These are phyloP conservation scores for Pachliopta kotzebuea DNA, from an alignment of 2,888 invertebrate species.

Conservation along the genomic window DNA sequence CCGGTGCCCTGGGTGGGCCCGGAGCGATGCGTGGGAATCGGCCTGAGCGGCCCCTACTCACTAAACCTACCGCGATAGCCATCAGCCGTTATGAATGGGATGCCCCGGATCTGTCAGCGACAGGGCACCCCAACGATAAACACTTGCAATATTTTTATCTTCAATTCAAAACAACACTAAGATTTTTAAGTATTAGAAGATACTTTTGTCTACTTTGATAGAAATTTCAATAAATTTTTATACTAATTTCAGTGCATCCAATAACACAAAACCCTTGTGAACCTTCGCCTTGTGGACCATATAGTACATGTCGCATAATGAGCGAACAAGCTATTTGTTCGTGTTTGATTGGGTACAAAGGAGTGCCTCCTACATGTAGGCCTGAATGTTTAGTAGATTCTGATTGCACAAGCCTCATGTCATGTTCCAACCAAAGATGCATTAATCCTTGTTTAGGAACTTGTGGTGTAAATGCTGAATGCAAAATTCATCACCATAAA, in stretches of 20 bases:
- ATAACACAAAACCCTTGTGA: conserved; percentile 78
- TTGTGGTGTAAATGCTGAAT: conserved; percentile 88
- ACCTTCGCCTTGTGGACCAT: conserved; percentile 89
- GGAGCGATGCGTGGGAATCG: too few species aligned
- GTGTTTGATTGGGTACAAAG: conserved; percentile 87
- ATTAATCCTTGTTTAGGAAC: conserved; percentile 89
- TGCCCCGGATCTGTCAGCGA: too few species aligned
- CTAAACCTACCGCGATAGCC: too few species aligned
- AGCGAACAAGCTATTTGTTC: conserved; percentile 84
- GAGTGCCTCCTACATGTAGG: conserved; percentile 87
- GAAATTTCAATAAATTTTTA: not conserved
- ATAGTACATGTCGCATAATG: conserved; percentile 83
- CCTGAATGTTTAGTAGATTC: conserved; percentile 92
- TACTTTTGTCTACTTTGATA: not conserved
- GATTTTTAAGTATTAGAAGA: not conserved
- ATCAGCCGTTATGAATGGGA: too few species aligned
- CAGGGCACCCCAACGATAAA: too few species aligned
- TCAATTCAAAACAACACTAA: not conserved
- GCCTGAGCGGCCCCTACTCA: too few species aligned
- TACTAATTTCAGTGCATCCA: conserved; percentile 43
- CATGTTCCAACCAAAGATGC: conserved; percentile 90
- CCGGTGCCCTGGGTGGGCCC: too few species aligned
- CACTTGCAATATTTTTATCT: too few species aligned
- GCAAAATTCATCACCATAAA: conserved; percentile 90
- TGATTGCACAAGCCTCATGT: conserved; percentile 87